phyloP scores from a whole-genome alignment of 2,888 invertebrate genomes.

The Drosophila vallismaia region DNA sequence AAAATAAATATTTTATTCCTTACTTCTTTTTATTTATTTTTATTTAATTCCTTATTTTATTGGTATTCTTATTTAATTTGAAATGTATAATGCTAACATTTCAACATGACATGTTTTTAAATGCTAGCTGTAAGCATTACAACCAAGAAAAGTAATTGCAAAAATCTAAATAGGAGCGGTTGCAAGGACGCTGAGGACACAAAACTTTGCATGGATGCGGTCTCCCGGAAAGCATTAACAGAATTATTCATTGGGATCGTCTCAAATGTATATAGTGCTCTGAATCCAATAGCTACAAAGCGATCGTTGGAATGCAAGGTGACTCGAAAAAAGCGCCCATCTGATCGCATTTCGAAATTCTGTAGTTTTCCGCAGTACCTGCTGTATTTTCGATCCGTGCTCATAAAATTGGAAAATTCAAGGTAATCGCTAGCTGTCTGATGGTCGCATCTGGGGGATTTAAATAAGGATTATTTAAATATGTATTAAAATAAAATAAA shows the following conservation, averaged over 20 bases:
- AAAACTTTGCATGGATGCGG: slow-evolving; percentile 73
- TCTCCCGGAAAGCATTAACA: slow-evolving; percentile 22
- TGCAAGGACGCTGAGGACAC: slow-evolving; percentile 32
- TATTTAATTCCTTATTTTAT: background rate
- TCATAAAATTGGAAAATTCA: slow-evolving; percentile 97
- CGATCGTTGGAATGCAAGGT: slow-evolving; percentile 97
- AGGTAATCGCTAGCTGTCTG: slow-evolving; percentile 97
- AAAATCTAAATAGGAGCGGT: background rate
- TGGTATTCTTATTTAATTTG: background rate
- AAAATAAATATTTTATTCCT: too few relatives aligned
- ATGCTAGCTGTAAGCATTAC: background rate
- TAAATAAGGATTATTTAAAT: slow-evolving; percentile 1
- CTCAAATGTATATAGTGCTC: slow-evolving; percentile 94
- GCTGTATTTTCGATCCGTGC: slow-evolving; percentile 94
- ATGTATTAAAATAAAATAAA: background rate
- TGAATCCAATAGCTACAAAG: slow-evolving; percentile 97
- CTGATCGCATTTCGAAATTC: slow-evolving; percentile 93
- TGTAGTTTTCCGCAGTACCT: slow-evolving; percentile 91
- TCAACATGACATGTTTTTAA: background rate
- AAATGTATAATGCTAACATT: too few relatives aligned
- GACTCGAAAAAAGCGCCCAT: slow-evolving; percentile 96
- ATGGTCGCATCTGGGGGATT: slow-evolving; percentile 90
- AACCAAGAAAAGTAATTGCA: background rate
- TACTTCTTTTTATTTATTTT: too few relatives aligned
- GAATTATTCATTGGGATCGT: slow-evolving; percentile 39